Evolutionary conservation across 2,113 vertebrate genomes (phyloP).

Genomic region (Phylloscopus whistleri): DNA sequence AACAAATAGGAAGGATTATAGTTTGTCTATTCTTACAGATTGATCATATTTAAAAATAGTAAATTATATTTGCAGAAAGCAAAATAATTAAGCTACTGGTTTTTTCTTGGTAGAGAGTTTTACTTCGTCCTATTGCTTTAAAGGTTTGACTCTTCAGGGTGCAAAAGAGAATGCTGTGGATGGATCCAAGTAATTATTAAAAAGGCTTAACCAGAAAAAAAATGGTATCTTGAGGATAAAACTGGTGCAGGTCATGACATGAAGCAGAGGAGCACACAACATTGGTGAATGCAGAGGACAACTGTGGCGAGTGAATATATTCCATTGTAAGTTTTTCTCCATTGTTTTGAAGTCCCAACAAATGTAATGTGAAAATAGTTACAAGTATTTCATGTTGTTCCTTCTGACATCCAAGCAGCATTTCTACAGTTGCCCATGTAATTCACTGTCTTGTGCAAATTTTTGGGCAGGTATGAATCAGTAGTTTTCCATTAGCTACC

Average conservation of each 20-base stretch:
- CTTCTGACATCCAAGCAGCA: background rate
- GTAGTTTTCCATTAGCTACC: background rate
- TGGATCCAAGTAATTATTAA: background rate
- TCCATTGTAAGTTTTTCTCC: background rate
- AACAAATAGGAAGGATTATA: background rate
- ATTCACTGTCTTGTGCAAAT: background rate
- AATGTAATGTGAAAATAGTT: background rate
- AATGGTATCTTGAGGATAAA: background rate
- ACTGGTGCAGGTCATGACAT: background rate
- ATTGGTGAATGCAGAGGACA: background rate
- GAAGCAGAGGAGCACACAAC: accelerated
- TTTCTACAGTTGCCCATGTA: background rate
- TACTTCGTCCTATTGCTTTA: background rate
- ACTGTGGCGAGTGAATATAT: background rate
- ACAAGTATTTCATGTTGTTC: accelerated
- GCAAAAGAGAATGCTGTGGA: background rate
- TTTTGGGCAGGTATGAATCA: background rate
- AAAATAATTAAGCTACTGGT: background rate
- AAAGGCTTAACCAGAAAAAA: background rate
- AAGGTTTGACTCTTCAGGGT: background rate
- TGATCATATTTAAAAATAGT: background rate
- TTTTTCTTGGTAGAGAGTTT: background rate
- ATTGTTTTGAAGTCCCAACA: background rate
- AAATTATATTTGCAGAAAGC: background rate
- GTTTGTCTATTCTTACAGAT: background rate